phyloP scores from a whole-genome alignment of 1,140 invertebrate genomes.

The Lethocerus indicus region DNA sequence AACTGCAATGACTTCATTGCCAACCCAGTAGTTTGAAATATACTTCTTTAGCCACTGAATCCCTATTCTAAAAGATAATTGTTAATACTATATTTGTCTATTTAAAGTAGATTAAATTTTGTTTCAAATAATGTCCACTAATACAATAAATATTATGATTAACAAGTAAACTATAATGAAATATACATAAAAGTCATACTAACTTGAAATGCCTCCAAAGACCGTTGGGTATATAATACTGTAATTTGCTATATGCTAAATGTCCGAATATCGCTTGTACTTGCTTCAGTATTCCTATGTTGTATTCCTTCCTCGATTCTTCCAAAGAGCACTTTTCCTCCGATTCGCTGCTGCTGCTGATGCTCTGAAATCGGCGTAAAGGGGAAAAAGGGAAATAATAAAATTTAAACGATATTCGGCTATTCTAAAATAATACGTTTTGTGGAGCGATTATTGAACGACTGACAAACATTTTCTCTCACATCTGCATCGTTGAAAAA shows the following conservation, averaged over 20 bases:
- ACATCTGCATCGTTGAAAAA: conserved; percentile 10
- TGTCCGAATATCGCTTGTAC: conserved; percentile 97
- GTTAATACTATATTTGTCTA: too few species aligned
- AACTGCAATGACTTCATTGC: too few species aligned
- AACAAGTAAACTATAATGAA: too few species aligned
- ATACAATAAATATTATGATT: too few species aligned
- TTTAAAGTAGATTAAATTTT: too few species aligned
- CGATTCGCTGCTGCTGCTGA: conserved; percentile 10
- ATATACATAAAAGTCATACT: conserved; percentile 5
- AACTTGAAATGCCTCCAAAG: conserved; percentile 97
- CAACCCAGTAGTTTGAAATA: too few species aligned
- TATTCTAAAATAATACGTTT: too few species aligned
- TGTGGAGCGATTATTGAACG: too few species aligned
- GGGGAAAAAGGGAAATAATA: neutral
- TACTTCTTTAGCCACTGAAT: too few species aligned
- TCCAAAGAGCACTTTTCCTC: conserved; percentile 24
- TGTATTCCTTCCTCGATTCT: conserved; percentile 62
- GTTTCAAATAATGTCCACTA: too few species aligned
- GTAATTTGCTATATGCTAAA: conserved; percentile 84
- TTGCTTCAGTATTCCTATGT: conserved; percentile 89
- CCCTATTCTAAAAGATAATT: too few species aligned
- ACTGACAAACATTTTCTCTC: too few species aligned
- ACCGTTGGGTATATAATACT: conserved; percentile 92
- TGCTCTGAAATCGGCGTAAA: conserved; percentile 10
- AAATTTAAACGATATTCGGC: neutral